Base-by-base conservation (phyloP, 2,113 vertebrate genomes). In the Turdus rufiventris region DNA sequence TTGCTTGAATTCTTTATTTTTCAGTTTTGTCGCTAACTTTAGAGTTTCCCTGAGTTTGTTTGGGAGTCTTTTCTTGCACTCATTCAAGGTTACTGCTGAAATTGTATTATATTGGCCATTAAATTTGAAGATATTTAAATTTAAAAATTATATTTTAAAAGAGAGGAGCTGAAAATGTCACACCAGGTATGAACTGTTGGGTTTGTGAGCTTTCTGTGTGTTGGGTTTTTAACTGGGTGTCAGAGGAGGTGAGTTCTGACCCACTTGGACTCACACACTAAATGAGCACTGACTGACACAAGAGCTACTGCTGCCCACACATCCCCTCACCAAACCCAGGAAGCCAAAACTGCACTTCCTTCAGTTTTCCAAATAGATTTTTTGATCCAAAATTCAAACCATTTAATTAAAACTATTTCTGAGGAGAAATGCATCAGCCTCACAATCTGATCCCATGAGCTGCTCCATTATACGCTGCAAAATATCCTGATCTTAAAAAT, bases 21-120 rank as follows among this genome's bases (percentile, higher is more conserved):
- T 61, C 36, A 23, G 18, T 25, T 74, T 56, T 3, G 0, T 16
- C 14, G 12, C 18, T 42, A n/a, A 62, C 28, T 91, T n/a, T 5
- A 9, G 3, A 40, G 28, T 18, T 43, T n/a, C 29, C 48, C 40
- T 18, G n/a, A 26, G 29, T 18, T 54, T 33, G 83, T 80, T 11
- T 9, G 24, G 31, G 60, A 58, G 47, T 24, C 4, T 12, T 26
- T 67, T 79, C 48, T 61, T 43, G 29, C 8, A 89, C 40, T 25
- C 36, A 23, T 2, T 8, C 7, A 19, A 0, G 12, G 19, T 6
- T 10, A n/a, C 3, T 8, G 13, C 3, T 47, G 38, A 53, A 72
- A 54, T 38, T 21, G 4, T 7, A 77, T 8, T 4, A 36, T 4
- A 7, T 0, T 45, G 24, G 45, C 26, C 20, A 28, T 62, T 70